These are phyloP conservation scores for Nasonia oneida DNA, from an alignment of 2,888 invertebrate species.

Conservation along the genomic window DNA sequence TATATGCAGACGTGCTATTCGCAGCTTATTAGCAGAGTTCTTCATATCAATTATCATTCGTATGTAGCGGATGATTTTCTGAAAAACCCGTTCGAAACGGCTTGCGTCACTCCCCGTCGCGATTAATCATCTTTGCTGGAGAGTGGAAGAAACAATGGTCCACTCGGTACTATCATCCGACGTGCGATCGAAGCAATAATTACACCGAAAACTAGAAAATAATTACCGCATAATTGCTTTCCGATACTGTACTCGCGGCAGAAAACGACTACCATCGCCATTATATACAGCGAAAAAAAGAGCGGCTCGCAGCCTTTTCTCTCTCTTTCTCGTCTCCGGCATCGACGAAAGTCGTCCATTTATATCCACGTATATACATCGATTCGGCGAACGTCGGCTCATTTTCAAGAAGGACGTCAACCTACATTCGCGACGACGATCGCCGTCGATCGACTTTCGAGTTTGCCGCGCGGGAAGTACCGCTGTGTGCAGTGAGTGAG, in stretches of 20 bases:
- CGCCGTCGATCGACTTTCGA: conserved; percentile 41
- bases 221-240: conserved; percentile 8
- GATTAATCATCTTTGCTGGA: background rate
- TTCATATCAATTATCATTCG: background rate
- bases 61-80: background rate
- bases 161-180: background rate
- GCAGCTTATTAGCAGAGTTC: background rate
- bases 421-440: conserved; percentile 47
- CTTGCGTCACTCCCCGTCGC: background rate
- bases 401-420: conserved; percentile 54
- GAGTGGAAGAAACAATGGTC: background rate
- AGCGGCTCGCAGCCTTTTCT: background rate
- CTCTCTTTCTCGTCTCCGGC: background rate
- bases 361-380: background rate
- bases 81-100: background rate
- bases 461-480: conserved; percentile 33
- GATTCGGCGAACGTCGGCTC: conserved; percentile 37
- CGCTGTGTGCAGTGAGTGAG: background rate
- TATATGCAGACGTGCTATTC: background rate
- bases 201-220: background rate
- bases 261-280: background rate
- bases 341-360: background rate
- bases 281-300: conserved; percentile 4
- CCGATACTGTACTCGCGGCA: background rate
- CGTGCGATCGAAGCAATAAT: background rate